Conservation (phyloP, 2,888 invertebrate genomes). For the Melieria picta region DNA sequence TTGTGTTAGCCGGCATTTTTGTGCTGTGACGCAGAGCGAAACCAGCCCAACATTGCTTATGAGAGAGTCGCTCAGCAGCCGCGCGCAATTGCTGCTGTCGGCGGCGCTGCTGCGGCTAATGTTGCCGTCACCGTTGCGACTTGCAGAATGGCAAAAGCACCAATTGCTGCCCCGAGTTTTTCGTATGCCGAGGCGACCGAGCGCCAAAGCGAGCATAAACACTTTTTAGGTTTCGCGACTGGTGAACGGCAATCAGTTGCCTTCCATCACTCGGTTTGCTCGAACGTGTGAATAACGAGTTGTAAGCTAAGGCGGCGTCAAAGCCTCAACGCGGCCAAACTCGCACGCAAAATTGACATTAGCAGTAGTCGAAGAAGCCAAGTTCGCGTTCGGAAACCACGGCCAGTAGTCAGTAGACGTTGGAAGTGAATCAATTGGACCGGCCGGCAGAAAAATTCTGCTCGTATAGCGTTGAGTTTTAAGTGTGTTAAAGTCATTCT, state of each 20-base stretch:
- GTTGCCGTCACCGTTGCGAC: neutral
- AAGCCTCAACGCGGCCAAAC: too few species aligned
- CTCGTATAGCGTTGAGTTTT: too few species aligned
- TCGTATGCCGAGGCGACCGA: too few species aligned
- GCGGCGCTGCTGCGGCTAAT: neutral
- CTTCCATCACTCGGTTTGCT: slow-evolving; percentile 47
- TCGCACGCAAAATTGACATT: too few species aligned
- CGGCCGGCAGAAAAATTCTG: too few species aligned
- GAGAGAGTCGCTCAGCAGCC: neutral
- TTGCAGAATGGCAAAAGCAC: neutral
- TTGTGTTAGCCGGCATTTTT: neutral
- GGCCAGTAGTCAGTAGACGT: too few species aligned
- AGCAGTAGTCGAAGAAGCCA: too few species aligned
- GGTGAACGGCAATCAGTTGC: slow-evolving; percentile 42
- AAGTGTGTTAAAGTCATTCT: too few species aligned
- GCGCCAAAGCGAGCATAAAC: slow-evolving; percentile 1
- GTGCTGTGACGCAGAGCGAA: neutral
- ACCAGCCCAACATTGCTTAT: neutral
- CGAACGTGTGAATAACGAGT: slow-evolving; percentile 35
- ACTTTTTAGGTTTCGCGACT: slow-evolving; percentile 30
- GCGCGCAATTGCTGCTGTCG: neutral
- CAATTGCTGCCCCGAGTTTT: too few species aligned
- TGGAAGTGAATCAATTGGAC: too few species aligned
- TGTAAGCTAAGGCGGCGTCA: too few species aligned
- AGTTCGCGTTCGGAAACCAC: too few species aligned